Percentiles rank a stretch among this genome's conserved stretches.
Evolutionary conservation across 2,113 vertebrate species (phyloP).

Genomic region (Pollimyrus isidori): DNA sequence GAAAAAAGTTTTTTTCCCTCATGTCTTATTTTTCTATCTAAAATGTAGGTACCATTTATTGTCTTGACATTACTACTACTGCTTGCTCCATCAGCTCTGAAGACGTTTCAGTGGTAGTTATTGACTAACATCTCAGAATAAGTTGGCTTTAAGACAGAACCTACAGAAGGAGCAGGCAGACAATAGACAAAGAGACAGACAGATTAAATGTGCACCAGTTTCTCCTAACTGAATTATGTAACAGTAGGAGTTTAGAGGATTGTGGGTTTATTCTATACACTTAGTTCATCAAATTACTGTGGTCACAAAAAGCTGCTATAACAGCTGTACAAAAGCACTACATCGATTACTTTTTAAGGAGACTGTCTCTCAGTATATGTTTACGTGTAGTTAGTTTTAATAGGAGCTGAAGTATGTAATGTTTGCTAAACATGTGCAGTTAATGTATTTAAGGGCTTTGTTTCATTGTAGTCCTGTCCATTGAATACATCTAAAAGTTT

Average conservation of each 20-base stretch:
- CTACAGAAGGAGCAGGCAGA: not conserved
- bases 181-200: not conserved
- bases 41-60: not conserved
- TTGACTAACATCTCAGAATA: not conserved
- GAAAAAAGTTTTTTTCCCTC: not conserved
- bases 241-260: not conserved
- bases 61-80: not conserved
- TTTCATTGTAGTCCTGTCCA: not conserved
- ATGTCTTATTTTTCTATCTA: not conserved
- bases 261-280: not conserved
- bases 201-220: not conserved
- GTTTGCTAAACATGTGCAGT: not conserved
- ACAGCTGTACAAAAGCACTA: not conserved
- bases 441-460: not conserved
- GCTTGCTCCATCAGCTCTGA: not conserved
- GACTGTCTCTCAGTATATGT: not conserved
- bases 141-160: not conserved
- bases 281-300: constrained; percentile 4
- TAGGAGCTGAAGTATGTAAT: not conserved
- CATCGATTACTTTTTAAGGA: not conserved
- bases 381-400: not conserved
- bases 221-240: not conserved
- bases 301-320: not conserved
- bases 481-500: not conserved
- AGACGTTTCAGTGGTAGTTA: not conserved